Evolutionary conservation across 2,113 vertebrate genomes (phyloP).

Genomic region (Cranoglanis bouderius): DNA sequence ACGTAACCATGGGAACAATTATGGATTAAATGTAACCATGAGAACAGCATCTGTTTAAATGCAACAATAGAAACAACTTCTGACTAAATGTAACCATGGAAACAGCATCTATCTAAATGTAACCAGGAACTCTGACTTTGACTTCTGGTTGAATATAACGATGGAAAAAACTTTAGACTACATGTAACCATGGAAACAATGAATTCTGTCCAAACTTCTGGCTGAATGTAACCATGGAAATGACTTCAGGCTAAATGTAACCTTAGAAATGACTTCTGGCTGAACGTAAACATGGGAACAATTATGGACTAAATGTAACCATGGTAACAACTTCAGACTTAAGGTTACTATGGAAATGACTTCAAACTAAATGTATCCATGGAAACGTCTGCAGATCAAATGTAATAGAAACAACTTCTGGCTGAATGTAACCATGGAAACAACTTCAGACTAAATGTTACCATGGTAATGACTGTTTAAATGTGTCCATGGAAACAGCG

Average conservation of each 20-base stretch:
- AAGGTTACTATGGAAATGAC: neutral
- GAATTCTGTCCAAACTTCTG: too few species aligned
- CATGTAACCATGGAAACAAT: neutral
- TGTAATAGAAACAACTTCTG: neutral
- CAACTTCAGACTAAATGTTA: neutral
- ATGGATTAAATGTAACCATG: neutral
- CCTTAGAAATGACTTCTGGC: neutral
- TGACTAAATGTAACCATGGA: neutral
- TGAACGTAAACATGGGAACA: neutral
- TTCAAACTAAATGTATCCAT: neutral
- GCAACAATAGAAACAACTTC: neutral
- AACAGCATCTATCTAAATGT: neutral
- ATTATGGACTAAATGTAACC: neutral
- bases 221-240: neutral
- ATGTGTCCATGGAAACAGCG: neutral
- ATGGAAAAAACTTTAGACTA: neutral
- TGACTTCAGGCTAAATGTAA: neutral
- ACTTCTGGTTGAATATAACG: neutral
- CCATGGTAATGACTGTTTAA: neutral
- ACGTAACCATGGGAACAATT: neutral
- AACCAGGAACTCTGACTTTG: too few species aligned
- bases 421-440: neutral
- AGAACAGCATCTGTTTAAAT: neutral
- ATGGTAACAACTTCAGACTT: neutral
- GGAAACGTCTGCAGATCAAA: neutral